Evolutionary conservation across 2,797 vertebrate genomes (phyloP), one percentile per base, ranked within the genome.

Genomic region (Acipenser transmontanus): DNA sequence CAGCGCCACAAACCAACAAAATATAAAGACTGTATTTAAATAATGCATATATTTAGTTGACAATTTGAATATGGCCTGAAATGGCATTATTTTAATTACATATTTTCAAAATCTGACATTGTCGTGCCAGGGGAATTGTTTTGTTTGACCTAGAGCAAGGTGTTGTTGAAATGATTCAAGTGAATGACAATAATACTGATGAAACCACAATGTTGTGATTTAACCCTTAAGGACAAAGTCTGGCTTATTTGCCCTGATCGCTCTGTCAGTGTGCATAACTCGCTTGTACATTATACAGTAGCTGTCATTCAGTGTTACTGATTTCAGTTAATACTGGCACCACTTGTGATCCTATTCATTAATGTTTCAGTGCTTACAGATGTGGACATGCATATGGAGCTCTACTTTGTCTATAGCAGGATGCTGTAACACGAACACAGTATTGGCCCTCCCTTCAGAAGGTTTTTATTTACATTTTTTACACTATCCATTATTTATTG

Each of bases 161-260:
- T 17, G 17, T 17, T 17, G 34, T 34, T 34, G 34, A 34, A 3
- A 34, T 17, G 17, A 17, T 34, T 34, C 34, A 34, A 34, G 34
- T 34, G 34, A 17, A 17, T 17, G 17, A 17, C 17, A n/a, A 57
- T 61, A 14, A 20, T 7, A 61, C 6, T 61, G 60, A 17, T 20
- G 47, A 17, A 12, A 61, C 4, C 9, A 47, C 60, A 49, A 20
- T 62, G 17, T n/a, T 34, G 11, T 61, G 60, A 17, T 13, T 61
- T 67, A 62, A 67, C 61, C 50, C 49, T 49, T 51, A 49, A 48
- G 50, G 65, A 66, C 57, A 66, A 56, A 20, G 59, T 51, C 49
- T 67, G 49, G 34, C 60, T 62, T 67, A 60, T 66, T 66, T 12
- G 48, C 66, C 50, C 17, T 12, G 20, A 66, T 50, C 47, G 59